Conservation (phyloP, 2,888 invertebrate genomes). For the Cephus pygmeus region DNA sequence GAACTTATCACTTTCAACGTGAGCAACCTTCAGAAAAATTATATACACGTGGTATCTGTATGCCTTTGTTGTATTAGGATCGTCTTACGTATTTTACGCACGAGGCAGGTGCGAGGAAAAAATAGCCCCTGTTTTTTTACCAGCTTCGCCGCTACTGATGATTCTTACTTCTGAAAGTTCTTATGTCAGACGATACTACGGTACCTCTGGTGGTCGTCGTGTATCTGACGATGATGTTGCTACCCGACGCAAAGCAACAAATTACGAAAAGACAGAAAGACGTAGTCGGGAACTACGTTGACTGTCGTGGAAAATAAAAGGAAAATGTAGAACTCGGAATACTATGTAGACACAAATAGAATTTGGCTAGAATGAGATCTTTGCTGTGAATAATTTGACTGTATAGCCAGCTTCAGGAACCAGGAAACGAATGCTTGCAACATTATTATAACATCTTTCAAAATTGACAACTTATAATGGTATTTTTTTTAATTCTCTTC, state of each 20-base stretch:
- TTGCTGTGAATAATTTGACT: background rate
- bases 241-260: background rate
- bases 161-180: background rate
- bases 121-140: background rate
- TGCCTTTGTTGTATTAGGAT: background rate
- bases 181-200: background rate
- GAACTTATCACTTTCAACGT: background rate
- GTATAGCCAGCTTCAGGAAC: background rate
- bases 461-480: background rate
- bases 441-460: background rate
- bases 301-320: background rate
- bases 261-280: too few species aligned
- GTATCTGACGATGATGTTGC: background rate
- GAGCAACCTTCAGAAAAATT: background rate
- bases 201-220: background rate
- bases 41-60: background rate
- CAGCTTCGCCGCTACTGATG: slow-evolving; percentile 6
- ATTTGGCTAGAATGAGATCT: background rate
- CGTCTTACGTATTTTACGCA: background rate
- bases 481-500: background rate
- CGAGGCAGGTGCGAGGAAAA: background rate
- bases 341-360: background rate
- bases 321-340: background rate
- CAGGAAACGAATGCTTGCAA: background rate
- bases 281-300: too few species aligned